Evolutionary conservation across 2,797 vertebrate species (phyloP), one percentile per base, ranked within the genome.

Genomic region (Hylomyscus alleni): DNA sequence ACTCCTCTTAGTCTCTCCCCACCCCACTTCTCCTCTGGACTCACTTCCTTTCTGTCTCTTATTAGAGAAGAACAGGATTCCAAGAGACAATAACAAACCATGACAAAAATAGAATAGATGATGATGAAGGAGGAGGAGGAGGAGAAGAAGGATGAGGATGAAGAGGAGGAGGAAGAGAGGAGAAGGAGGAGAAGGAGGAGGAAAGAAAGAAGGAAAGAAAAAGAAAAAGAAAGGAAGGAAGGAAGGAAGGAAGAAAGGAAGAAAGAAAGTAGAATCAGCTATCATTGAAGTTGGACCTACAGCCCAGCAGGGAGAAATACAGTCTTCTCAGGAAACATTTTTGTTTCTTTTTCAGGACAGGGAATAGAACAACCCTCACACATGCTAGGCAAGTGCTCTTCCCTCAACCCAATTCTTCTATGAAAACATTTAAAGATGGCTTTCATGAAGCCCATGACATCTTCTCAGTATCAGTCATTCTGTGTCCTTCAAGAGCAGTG

Each of bases 351-450:
- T 77, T 0, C 1, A 20, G 17, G 19, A 34, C 54, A 34, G 29
- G 17, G 52, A 14, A 5, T 83, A 12, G 20, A 76, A 24, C 44
- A 76, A 24, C 44, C 11, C 37, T 88, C 91, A 87, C n/a, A 90
- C 0, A 9, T 29, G 24, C 13, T n/a, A 89, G 47, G 20, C 17
- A 82, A 65, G 7, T 2, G 3, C 37, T 77, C 37, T 20, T 10
- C 24, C 20, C 77, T 19, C 37, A 50, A 56, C 31, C 6, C 20
- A 62, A 62, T 12, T 19, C 93, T 52, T 96, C 31, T 86, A 60
- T 86, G 34, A 4, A 76, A 58, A 56, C 29, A 89, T 82, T 94
- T 96, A 67, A 76, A 89, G 91, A 58, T 93, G 19, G 0, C 15
- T 93, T 19, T 93, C 15, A 14, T 56, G 37, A 15, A 91, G 20